Evolutionary conservation across 2,797 vertebrate species (phyloP).

Genomic region (Bucorvus abyssinicus): DNA sequence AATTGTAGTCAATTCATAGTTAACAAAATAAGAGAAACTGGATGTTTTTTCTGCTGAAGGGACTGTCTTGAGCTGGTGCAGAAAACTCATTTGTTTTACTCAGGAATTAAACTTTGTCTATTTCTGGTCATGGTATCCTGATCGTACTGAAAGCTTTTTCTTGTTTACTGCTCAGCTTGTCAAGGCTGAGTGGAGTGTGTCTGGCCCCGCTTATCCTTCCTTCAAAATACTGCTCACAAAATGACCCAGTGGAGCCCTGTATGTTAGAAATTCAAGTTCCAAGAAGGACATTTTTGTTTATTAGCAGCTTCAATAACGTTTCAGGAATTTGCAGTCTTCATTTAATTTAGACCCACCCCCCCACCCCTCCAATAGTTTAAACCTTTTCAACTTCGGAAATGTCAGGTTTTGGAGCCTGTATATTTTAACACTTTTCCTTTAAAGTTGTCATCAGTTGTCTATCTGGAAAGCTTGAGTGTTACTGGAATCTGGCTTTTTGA

Average conservation of each 20-base stretch:
- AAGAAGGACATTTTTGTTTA: not conserved
- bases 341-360: not conserved
- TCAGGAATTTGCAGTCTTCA: not conserved
- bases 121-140: not conserved
- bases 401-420: not conserved
- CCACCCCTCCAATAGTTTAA: not conserved
- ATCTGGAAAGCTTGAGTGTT: not conserved
- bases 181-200: not conserved
- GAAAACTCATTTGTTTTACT: not conserved
- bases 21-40: not conserved
- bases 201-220: not conserved
- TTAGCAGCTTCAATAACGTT: not conserved
- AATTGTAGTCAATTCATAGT: not conserved
- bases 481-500: not conserved
- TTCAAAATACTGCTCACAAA: conserved; percentile 4
- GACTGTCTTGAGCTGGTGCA: not conserved
- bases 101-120: not conserved
- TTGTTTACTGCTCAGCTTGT: not conserved
- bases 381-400: not conserved
- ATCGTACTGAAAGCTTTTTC: not conserved
- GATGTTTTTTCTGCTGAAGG: not conserved
- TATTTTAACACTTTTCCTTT: not conserved
- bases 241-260: not conserved
- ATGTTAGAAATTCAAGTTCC: not conserved
- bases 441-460: not conserved